phyloP scores from a whole-genome alignment of 2,797 vertebrate genomes.

The Chromis chromis region DNA sequence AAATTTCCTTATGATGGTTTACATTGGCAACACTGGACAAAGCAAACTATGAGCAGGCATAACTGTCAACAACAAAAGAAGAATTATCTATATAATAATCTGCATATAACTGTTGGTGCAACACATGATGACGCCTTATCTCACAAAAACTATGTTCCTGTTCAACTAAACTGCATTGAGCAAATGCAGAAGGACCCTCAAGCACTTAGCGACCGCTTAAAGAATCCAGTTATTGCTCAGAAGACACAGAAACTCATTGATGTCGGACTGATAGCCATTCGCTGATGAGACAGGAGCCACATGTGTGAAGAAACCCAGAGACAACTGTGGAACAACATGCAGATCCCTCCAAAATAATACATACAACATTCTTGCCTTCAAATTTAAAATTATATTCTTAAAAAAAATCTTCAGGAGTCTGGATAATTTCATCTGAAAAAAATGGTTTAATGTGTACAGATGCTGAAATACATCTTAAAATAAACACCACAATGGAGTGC shows the following conservation, averaged over 20 bases:
- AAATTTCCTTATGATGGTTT: background rate
- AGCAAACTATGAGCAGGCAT: background rate
- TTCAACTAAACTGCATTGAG: slow-evolving; percentile 76
- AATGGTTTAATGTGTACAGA: slow-evolving; percentile 36
- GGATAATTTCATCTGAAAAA: slow-evolving; percentile 27
- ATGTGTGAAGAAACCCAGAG: slow-evolving; percentile 49
- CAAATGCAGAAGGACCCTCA: slow-evolving; percentile 99
- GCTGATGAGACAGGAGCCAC: slow-evolving; percentile 83
- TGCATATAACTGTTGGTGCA: background rate
- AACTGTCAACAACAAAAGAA: background rate
- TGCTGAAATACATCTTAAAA: slow-evolving; percentile 50
- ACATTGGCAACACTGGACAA: background rate
- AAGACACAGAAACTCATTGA: slow-evolving; percentile 98
- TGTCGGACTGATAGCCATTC: slow-evolving; percentile 94
- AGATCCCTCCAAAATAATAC: slow-evolving; percentile 67
- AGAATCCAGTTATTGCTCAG: slow-evolving; percentile 95
- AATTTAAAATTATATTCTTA: slow-evolving; percentile 59
- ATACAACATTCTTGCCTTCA: slow-evolving; percentile 73
- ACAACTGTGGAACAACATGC: slow-evolving; percentile 59
- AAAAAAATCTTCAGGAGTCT: slow-evolving; percentile 32
- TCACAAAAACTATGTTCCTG: no score
- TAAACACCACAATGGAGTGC: slow-evolving; percentile 49
- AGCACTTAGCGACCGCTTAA: slow-evolving; percentile 95
- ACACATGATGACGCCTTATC: no score
- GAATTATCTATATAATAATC: no score